Percentiles rank a stretch among this genome's conserved stretches.
These are phyloP conservation scores for Baccha elongata DNA, from an alignment of 2,888 invertebrate species.

Conservation along the genomic window DNA sequence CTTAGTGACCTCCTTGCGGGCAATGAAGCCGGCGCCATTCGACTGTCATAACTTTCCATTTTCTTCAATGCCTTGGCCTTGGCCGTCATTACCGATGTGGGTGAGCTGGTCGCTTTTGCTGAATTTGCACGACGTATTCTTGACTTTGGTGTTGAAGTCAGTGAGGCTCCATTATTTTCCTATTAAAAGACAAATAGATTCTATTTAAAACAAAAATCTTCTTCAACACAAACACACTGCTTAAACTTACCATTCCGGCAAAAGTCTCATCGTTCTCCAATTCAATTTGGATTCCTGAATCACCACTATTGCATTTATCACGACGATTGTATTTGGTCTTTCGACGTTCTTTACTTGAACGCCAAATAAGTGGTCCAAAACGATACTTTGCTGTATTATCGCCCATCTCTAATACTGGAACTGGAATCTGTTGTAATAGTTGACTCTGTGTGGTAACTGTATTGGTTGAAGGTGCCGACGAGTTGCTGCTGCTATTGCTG, in stretches of 20 bases:
- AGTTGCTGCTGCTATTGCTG: slow-evolving; percentile 48
- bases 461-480: slow-evolving; percentile 54
- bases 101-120: slow-evolving; percentile 78
- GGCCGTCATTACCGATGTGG: slow-evolving; percentile 69
- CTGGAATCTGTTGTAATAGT: slow-evolving; percentile 66
- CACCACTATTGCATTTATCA: slow-evolving; percentile 89
- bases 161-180: slow-evolving; percentile 74
- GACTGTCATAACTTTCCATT: slow-evolving; percentile 76
- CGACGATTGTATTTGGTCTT: slow-evolving; percentile 87
- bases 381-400: slow-evolving; percentile 81
- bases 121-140: slow-evolving; percentile 81
- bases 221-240: not conserved
- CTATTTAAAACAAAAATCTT: slow-evolving; percentile 16
- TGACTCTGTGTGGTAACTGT: slow-evolving; percentile 27
- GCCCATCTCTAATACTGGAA: slow-evolving; percentile 68
- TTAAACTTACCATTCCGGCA: slow-evolving; percentile 70
- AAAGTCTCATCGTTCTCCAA: slow-evolving; percentile 82
- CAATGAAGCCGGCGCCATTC: slow-evolving; percentile 77
- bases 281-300: slow-evolving; percentile 89
- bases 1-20: slow-evolving; percentile 85
- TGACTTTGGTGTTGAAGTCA: slow-evolving; percentile 75
- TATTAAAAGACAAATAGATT: slow-evolving; percentile 17
- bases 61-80: slow-evolving; percentile 78
- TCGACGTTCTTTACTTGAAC: slow-evolving; percentile 88
- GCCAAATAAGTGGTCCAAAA: slow-evolving; percentile 88